Evolutionary conservation across 2,797 vertebrate species (phyloP), one percentile per base, ranked within the genome.

Genomic region (Sebastiscus tertius): DNA sequence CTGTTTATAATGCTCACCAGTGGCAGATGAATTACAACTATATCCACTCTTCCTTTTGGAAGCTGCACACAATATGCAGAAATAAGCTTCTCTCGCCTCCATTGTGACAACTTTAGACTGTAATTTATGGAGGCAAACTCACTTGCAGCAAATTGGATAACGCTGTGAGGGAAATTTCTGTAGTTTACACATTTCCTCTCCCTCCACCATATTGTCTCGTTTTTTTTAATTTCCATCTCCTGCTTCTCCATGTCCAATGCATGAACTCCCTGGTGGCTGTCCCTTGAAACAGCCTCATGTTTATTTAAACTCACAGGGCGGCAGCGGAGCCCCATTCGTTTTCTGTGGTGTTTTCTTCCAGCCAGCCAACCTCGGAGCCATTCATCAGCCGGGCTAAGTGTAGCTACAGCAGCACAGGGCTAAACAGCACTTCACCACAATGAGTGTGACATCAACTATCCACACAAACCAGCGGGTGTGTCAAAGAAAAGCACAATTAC

Each of bases 401-500:
- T 79, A 83, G 80, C 83, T 85, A 79, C 81, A 66, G 69, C 20
- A 39, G 42, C 29, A 27, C 62, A 65, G 79, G 67, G 67, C 75
- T 84, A 77, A 90, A 90, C 86, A 68, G 92, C 87, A 81, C 88
- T 83, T 83, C 87, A 82, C 91, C 92, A 88, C 89, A 91, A 90
- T 85, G 92, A 93, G 76, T 84, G 90, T 87, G 84, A 91, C 89
- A 91, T 89, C 87, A 90, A 61, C 86, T 83, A 79, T 74, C 82
- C 83, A 81, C 88, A 75, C 90, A 91, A 94, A 95, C 88, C 93
- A 91, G 92, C 68, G 94, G 93, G 95, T 87, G 94, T 92, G 90
- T 95, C 93, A 94, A 93, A 94, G 92, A 88, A 85, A 85, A n/a
- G 79, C 85, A 75, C 92, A 94, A 95, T 96, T 95, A 95, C 85